These are phyloP conservation scores for Hydropotes inermis DNA, from an alignment of 2,113 vertebrate species.

Conservation along the genomic window DNA sequence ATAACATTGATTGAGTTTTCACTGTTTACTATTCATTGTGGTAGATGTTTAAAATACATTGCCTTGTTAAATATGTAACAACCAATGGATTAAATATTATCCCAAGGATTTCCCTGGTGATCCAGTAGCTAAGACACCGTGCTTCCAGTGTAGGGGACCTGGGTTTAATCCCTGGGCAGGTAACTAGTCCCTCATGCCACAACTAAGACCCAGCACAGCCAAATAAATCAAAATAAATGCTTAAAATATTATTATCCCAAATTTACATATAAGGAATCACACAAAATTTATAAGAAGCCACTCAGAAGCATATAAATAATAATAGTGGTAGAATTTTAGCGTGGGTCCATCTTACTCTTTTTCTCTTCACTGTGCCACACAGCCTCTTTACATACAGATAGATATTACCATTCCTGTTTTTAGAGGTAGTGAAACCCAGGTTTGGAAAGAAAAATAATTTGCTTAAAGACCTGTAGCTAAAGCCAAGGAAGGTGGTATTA, in stretches of 20 bases:
- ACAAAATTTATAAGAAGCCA: slow-evolving; percentile 22
- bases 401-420: neutral
- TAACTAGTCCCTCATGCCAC: neutral
- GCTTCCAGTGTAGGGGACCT: neutral
- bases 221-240: neutral
- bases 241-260: neutral
- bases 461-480: neutral
- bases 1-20: slow-evolving; percentile 13
- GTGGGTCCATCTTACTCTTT: neutral
- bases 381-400: neutral
- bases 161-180: neutral
- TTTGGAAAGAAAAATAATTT: slow-evolving; percentile 20
- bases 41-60: slow-evolving; percentile 37
- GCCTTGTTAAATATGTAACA: slow-evolving; percentile 4
- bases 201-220: neutral
- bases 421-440: neutral
- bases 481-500: neutral
- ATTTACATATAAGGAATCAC: slow-evolving; percentile 2
- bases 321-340: neutral
- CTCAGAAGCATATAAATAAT: neutral
- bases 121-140: neutral
- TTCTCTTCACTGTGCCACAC: neutral
- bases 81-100: slow-evolving; percentile 3
- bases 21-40: slow-evolving; percentile 15
- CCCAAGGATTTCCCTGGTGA: neutral